Base-by-base conservation (phyloP, 2,888 invertebrate species). In the Drosophila anomalipes region DNA sequence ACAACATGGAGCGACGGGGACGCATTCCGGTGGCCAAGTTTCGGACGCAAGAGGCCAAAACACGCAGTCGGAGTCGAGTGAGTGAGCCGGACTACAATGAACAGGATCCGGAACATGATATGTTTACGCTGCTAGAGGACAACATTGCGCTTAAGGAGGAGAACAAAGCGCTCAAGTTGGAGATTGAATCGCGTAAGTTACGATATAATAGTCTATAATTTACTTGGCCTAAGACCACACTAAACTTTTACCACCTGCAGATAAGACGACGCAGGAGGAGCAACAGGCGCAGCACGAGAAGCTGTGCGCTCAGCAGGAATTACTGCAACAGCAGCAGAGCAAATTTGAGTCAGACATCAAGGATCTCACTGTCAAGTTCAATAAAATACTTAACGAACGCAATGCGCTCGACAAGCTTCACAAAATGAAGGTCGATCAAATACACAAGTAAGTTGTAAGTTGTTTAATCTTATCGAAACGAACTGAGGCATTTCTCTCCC, bases 11-110 rank as follows among this genome's bases (percentile, higher is more conserved):
- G 74, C 90, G 93, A 62, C 92, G 93, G 51, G 93, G 93, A 54
- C 92, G 93, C 58, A 93, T 93, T 64, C 93, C 93, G 4, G 92
- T 93, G 37, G 93, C 93, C 53, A 93, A 92, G 73, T 93, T 92
- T 80, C 93, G 93, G 37, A 93, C 92, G 5, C 91, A 92, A 73
- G 93, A 93, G 72, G 92, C 93, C 9, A 93, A 93, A 79, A 92
- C 92, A 0, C 91, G 93, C n/a, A 93, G 93, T 70, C 87, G 93
- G 33, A 93, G 93, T 76, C 91, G 93, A 39, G 92, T 93, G 4
- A 89, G 93, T 10, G 93, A 93, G 56, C 92, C 92, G 2, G 93
- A 92, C 67, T 93, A 92, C 59, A 93, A 92, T 77, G 91, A 93
- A 44, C 92, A 93, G 71, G 93, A 93, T 77, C 93, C 93, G 3